Base-by-base conservation (phyloP, 2,797 vertebrate genomes). In the Octomys mimax region DNA sequence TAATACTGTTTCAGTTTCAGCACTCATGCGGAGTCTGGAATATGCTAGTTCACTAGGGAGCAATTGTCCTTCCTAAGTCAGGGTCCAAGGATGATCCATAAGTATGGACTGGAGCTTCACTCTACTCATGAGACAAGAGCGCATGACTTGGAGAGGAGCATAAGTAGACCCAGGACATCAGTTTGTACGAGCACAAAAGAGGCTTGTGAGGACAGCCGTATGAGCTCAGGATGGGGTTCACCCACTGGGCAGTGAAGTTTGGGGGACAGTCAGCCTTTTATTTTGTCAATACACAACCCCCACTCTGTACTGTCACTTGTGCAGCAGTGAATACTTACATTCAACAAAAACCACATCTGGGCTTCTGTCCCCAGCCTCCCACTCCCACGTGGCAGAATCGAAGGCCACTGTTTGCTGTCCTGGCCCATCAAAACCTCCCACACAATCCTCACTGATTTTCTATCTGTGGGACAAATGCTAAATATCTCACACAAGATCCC, bases 11-110 rank as follows among this genome's bases (percentile, higher is more conserved):
- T 4, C 49, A 70, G 77, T 85, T 97, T 79, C 24, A 18, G 36
- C 16, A 33, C 52, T 87, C 46, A 70, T 89, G 77, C 93, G 70
- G 77, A 87, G 39, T 11, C 52, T 92, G n/a, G 70, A 75, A 70
- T 36, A 54, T 62, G 33, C 57, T 70, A 36, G 59, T 79, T 95
- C 12, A 33, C 61, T 42, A 33, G 79, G 81, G 89, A 91, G 91
- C 61, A 96, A 33, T 89, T 75, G 46, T 14, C 75, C 68, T 1
- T 5, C 61, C 24, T 28, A 57, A 54, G 16, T 89, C 86, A 84
- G 73, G 39, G 95, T 91, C 73, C 14, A 75, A 73, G 84, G 39
- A 49, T 79, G 52, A 92, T 46, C 12, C 59, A 21, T 77, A 61
- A 84, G 70, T 85, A 31, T 59, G 82, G 33, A 9, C 82, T 75